These are phyloP conservation scores for Diceros bicornis DNA, from an alignment of 2,797 vertebrate genomes.

Conservation along the genomic window DNA sequence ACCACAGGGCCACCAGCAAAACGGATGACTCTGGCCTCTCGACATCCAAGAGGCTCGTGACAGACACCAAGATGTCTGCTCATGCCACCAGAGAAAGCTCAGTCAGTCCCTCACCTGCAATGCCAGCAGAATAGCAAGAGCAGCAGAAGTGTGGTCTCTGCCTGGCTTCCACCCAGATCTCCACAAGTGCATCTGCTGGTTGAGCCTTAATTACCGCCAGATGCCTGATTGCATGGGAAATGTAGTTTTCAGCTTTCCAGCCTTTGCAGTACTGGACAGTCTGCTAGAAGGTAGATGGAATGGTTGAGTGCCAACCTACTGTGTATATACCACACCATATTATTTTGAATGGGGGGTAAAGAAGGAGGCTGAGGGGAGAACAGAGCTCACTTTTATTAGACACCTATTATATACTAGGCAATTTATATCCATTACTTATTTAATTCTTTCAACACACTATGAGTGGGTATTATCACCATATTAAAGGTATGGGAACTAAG, in stretches of 20 bases:
- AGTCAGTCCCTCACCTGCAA: not conserved
- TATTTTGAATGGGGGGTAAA: not conserved
- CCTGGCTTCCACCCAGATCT: not conserved
- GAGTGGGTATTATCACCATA: not conserved
- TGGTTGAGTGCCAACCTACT: not conserved
- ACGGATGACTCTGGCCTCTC: not conserved
- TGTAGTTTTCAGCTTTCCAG: constrained; percentile 29
- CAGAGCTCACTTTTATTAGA: not conserved
- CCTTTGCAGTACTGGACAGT: not conserved
- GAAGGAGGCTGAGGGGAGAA: not conserved
- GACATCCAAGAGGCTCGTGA: not conserved
- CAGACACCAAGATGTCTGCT: not conserved
- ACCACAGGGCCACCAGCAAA: not conserved
- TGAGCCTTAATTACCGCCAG: not conserved
- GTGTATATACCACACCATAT: not conserved
- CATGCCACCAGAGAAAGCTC: not conserved
- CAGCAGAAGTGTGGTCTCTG: not conserved
- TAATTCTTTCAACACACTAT: not conserved
- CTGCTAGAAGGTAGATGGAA: not conserved
- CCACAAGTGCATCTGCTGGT: not conserved
- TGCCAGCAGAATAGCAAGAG: not conserved
- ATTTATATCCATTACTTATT: not conserved
- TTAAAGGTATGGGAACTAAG: not conserved
- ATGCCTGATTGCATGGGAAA: not conserved
- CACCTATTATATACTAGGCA: not conserved